phyloP scores from a whole-genome alignment of 30 jellyfish, hydroid and myxozoan species.

The Pseudorhiza aurosa region DNA sequence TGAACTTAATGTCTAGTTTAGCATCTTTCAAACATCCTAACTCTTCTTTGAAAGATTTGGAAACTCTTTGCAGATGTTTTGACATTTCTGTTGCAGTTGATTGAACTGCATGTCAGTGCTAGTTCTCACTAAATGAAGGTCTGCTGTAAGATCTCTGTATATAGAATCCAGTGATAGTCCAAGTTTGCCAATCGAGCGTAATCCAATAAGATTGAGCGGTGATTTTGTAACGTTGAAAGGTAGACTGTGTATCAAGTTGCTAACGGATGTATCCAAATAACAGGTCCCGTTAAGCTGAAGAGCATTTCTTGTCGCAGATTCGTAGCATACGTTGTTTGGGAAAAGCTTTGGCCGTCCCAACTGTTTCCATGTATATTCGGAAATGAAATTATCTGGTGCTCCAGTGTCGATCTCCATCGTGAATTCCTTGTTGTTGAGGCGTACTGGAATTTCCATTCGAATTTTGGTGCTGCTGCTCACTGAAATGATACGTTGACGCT shows the following conservation, averaged over 20 bases:
- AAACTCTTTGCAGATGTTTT: no score
- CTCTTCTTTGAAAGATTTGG: no score
- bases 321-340: constrained; percentile 24
- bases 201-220: constrained; percentile 34
- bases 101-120: constrained; percentile 4
- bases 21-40: no score
- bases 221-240: constrained; percentile 16
- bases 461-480: constrained; percentile 13
- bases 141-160: constrained; percentile 10
- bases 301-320: constrained; percentile 35
- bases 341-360: constrained; percentile 38
- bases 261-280: constrained; percentile 19
- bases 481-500: constrained; percentile 43
- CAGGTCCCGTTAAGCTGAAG: constrained; percentile 15
- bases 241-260: constrained; percentile 19
- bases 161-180: constrained; percentile 21
- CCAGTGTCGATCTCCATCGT: constrained; percentile 35
- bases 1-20: no score
- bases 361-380: constrained; percentile 12
- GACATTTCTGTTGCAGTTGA: constrained; percentile 15
- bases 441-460: constrained; percentile 13
- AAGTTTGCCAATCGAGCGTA: constrained; percentile 22
- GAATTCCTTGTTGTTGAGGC: constrained; percentile 31
- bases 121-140: constrained; percentile 35
- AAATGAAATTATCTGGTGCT: constrained; percentile 3